Evolutionary conservation across 2,797 vertebrate genomes (phyloP).

Genomic region (Gadopsis bispinosus): DNA sequence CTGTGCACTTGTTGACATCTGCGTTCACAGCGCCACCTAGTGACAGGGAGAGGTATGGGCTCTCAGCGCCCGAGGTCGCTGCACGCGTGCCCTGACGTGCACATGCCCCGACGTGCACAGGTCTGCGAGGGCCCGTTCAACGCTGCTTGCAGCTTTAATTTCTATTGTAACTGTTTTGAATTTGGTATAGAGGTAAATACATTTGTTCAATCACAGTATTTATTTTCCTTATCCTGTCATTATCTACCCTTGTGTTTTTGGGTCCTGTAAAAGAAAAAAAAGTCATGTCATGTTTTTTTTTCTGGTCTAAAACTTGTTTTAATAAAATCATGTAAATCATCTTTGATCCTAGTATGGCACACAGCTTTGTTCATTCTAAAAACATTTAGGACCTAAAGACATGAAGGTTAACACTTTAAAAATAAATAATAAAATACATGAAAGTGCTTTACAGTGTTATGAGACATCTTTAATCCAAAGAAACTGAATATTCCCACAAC

Average conservation of each 20-base stretch:
- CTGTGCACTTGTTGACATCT: too few relatives aligned
- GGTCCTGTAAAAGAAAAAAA: slow-evolving; percentile 47
- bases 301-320: slow-evolving; percentile 69
- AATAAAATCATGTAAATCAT: slow-evolving; percentile 70
- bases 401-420: slow-evolving; percentile 58
- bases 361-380: slow-evolving; percentile 7
- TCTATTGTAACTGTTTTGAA: slow-evolving; percentile 55
- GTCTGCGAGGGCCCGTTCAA: too few relatives aligned
- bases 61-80: too few relatives aligned
- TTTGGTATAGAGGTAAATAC: slow-evolving; percentile 69
- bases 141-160: too few relatives aligned
- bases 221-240: slow-evolving; percentile 58
- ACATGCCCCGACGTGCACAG: too few relatives aligned
- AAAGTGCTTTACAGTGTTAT: slow-evolving; percentile 74
- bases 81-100: too few relatives aligned
- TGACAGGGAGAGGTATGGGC: too few relatives aligned
- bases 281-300: slow-evolving; percentile 41
- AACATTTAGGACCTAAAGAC: neutral
- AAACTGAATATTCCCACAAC: slow-evolving; percentile 19
- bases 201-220: slow-evolving; percentile 50
- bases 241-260: slow-evolving; percentile 46
- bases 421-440: slow-evolving; percentile 77
- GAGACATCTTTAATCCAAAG: slow-evolving; percentile 31
- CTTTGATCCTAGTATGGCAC: slow-evolving; percentile 6
- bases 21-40: too few relatives aligned